Evolutionary conservation across 2,888 invertebrate genomes (phyloP).

Genomic region (Eristalis tenax): DNA sequence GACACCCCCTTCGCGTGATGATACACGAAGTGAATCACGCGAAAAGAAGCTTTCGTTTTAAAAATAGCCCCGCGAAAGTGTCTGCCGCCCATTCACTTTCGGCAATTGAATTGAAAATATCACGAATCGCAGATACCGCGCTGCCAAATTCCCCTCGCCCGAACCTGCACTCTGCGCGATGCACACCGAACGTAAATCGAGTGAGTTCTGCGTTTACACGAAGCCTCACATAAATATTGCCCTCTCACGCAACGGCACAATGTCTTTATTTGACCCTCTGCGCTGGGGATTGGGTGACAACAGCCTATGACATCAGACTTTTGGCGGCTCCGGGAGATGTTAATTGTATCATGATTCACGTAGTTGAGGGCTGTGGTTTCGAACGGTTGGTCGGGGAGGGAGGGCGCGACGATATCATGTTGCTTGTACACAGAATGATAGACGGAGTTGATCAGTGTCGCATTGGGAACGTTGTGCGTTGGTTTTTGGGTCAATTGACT

Average conservation of each 20-base stretch:
- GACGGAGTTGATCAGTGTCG: slow-evolving; percentile 15
- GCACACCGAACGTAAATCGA: background rate
- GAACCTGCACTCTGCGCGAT: background rate
- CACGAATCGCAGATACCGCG: slow-evolving; percentile 40
- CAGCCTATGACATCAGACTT: slow-evolving; percentile 52
- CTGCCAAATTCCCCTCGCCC: background rate
- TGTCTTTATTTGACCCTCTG: slow-evolving; percentile 16
- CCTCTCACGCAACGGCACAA: background rate
- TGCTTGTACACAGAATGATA: slow-evolving; percentile 32
- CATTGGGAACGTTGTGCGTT: slow-evolving; percentile 33
- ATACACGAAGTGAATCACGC: slow-evolving; percentile 48
- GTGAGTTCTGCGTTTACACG: too few relatives aligned
- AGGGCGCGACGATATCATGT: slow-evolving; percentile 29
- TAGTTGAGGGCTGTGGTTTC: background rate
- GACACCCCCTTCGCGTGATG: background rate
- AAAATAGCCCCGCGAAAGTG: slow-evolving; percentile 62
- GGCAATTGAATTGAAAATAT: slow-evolving; percentile 56
- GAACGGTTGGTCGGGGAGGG: background rate
- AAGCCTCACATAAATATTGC: background rate
- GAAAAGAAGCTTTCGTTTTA: slow-evolving; percentile 58
- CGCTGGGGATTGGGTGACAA: slow-evolving; percentile 20
- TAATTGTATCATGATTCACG: background rate
- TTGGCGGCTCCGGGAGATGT: background rate
- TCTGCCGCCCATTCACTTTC: slow-evolving; percentile 44
- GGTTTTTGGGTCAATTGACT: slow-evolving; percentile 6